Percentiles rank a stretch among this genome's conserved stretches.
phyloP scores from a whole-genome alignment of 2,797 vertebrate species.

The Acridotheres tristis region DNA sequence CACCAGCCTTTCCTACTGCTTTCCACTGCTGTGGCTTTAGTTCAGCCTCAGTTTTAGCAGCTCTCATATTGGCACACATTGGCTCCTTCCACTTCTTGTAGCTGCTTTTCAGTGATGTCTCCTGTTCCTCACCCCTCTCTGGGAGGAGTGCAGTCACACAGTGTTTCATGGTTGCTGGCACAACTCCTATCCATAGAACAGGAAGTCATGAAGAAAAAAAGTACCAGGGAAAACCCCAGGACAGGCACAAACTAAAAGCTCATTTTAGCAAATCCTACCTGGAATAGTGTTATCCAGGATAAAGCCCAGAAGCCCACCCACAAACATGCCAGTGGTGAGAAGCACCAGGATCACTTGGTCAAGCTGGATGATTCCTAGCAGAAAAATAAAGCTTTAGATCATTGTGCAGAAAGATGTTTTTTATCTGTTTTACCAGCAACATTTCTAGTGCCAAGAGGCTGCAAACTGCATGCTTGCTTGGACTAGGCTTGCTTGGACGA shows the following conservation, averaged over 20 bases:
- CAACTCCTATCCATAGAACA: neutral
- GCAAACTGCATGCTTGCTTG: neutral
- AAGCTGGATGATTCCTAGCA: conserved; percentile 84
- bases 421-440: neutral
- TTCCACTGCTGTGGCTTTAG: neutral
- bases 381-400: neutral
- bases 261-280: conserved; percentile 76
- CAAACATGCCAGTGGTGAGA: conserved; percentile 96
- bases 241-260: neutral
- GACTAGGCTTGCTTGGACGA: neutral
- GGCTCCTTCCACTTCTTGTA: neutral
- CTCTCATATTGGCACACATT: accelerated
- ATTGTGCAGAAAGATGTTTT: neutral
- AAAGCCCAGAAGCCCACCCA: conserved; percentile 93
- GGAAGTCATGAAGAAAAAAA: neutral
- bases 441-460: neutral
- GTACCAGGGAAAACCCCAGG: neutral
- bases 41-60: neutral
- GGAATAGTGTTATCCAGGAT: conserved; percentile 95
- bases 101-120: neutral
- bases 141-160: neutral
- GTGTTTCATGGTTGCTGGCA: neutral
- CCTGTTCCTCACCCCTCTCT: neutral
- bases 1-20: neutral
- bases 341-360: conserved; percentile 92